Base-by-base conservation (phyloP, 2,888 invertebrate species). In the Hypselothyrea guttata region DNA sequence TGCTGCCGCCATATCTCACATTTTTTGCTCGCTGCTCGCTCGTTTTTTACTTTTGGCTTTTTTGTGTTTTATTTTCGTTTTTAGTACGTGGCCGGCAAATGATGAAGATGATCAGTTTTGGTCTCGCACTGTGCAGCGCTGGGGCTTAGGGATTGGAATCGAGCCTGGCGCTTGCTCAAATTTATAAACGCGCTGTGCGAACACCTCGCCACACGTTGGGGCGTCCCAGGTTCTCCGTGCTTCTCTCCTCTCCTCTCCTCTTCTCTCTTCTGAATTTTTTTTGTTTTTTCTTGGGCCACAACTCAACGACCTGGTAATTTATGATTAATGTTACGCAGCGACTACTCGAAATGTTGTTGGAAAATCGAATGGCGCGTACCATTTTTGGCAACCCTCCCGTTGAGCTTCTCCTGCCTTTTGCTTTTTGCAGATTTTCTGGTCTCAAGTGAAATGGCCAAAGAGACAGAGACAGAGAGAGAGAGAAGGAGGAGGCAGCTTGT, bases 221-320 rank as follows among this genome's bases (percentile, higher is more conserved):
- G 84, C 83, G 77, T 77, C 77, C 73, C 73, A 58, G 11, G 13
- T 34, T 52, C 37, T 38, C 37, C 11, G 33, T 40, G 11, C 13
- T 8, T 1, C 9, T 38, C 45, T 54, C 46, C n/a, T 8, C n/a
- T n/a, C n/a, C n/a, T n/a, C n/a, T n/a, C n/a, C n/a, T n/a, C n/a
- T n/a, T n/a, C n/a, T n/a, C n/a, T n/a, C n/a, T n/a, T n/a, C n/a
- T n/a, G n/a, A n/a, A n/a, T n/a, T n/a, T n/a, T n/a, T 44, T 8
- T 4, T 40, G 16, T 30, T 33, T 34, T 27, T 35, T 33, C 37
- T 69, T 56, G 35, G 58, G 59, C 71, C 76, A 77, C 73, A 77
- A 81, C 87, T 86, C 86, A 86, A 87, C 86, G 84, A 86, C 73
- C 75, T 86, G 87, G 87, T 86, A 86, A 86, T 87, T 86, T 87